These are phyloP conservation scores for Centruroides sculpturatus DNA, from an alignment of 1,140 invertebrate genomes.

Conservation along the genomic window DNA sequence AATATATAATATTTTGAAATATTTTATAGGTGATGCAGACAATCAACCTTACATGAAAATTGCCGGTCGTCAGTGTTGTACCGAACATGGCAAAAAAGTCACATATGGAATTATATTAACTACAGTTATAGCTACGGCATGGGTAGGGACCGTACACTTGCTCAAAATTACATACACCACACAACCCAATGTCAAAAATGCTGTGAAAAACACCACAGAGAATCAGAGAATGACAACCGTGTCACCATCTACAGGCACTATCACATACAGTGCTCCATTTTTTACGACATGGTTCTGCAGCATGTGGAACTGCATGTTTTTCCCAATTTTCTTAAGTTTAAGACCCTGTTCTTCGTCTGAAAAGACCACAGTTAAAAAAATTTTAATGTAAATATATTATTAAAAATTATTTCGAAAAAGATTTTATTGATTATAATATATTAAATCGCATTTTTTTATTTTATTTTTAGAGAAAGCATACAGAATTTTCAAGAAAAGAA, in stretches of 20 bases:
- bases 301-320: constrained; percentile 81
- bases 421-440: too few relatives aligned
- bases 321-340: constrained; percentile 68
- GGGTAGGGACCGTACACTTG: constrained; percentile 75
- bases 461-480: constrained; percentile 23
- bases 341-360: constrained; percentile 31
- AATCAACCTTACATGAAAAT: neutral
- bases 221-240: neutral
- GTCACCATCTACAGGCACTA: constrained; percentile 23
- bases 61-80: constrained; percentile 13
- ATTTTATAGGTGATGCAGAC: too few relatives aligned
- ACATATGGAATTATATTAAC: constrained; percentile 75
- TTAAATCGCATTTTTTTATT: neutral
- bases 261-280: constrained; percentile 70
- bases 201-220: neutral
- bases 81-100: constrained; percentile 39
- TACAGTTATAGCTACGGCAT: constrained; percentile 63
- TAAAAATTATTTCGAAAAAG: too few relatives aligned
- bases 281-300: constrained; percentile 90
- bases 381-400: constrained; percentile 6
- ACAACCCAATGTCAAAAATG: constrained; percentile 22
- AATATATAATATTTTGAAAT: too few relatives aligned
- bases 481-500: constrained; percentile 23
- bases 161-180: constrained; percentile 62
- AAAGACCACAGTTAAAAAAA: constrained; percentile 8